Base-by-base conservation (phyloP, 2,797 vertebrate genomes). In the Brachymystax lenok region DNA sequence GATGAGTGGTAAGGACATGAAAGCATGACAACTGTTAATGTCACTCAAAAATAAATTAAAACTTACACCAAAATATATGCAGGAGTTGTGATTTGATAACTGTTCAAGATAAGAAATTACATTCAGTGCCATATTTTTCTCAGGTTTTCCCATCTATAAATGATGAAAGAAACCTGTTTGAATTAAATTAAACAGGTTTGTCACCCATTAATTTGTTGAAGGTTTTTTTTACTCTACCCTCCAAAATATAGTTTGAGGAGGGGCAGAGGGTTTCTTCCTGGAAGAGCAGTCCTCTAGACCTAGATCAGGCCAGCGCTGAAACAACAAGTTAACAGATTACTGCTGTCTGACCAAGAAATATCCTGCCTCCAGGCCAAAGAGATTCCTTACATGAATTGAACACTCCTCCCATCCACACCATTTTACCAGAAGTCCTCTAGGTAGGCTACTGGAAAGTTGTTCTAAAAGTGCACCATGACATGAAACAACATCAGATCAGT, bases 321-420 rank as follows among this genome's bases (percentile, higher is more conserved):
- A 84, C 75, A 80, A 82, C 61, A 74, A 76, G 40, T 21, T 19
- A 24, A 80, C 72, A 63, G 17, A 13, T 67, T 71, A 69, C 63
- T 69, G 77, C 81, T 81, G 59, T 35, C 24, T 10, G 73, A 77
- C 85, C 79, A 81, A 51, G 87, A 89, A 84, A 67, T 27, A 63
- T 63, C 59, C 24, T 85, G 74, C 64, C 90, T 35, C 4, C 1
- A 72, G 89, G 83, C 77, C n/a, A 74, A 83, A 76, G 82, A 81
- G 71, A 89, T 90, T 90, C 88, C 85, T 86, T 2, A 8, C 75
- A 17, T 74, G 77, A 79, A 85, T 78, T 61, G 14, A 3, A 21
- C 30, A 5, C 14, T 27, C 51, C 63, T 28, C 68, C 77, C 68
- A 71, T 17, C 71, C 82, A 81, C 87, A 28, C 83, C 79, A 82